Conservation (phyloP, 1,140 invertebrate genomes). For the Aphelenchoides besseyi region DNA sequence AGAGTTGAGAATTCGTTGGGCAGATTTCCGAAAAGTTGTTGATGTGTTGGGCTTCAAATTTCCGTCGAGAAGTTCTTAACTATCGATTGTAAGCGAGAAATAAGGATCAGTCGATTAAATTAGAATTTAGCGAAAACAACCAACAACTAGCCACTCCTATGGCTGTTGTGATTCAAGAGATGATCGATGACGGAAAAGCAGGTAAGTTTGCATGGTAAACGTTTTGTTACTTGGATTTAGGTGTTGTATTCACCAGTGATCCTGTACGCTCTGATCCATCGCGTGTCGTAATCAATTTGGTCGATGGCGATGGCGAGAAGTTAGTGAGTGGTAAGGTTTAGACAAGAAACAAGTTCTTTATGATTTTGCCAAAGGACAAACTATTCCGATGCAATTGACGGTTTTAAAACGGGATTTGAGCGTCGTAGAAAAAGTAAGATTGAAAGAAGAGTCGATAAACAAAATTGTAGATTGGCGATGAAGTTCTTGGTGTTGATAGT, state of each 20-base stretch:
- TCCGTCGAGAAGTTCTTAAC: constrained; percentile 72
- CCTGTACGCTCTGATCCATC: constrained; percentile 72
- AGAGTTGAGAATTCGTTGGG: constrained; percentile 9
- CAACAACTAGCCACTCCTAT: constrained; percentile 70
- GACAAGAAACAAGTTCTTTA: too few species aligned
- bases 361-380: constrained; percentile 14
- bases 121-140: constrained; percentile 68
- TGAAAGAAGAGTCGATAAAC: not conserved
- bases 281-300: constrained; percentile 73
- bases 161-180: constrained; percentile 77
- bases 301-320: constrained; percentile 77
- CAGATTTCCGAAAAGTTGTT: constrained; percentile 69
- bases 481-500: constrained; percentile 37
- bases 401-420: constrained; percentile 4
- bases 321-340: constrained; percentile 54
- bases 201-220: constrained; percentile 33
- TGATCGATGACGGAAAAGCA: constrained; percentile 72
- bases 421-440: constrained; percentile 39
- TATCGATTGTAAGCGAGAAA: constrained; percentile 69
- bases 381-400: constrained; percentile 44
- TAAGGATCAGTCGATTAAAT: constrained; percentile 7
- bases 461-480: constrained; percentile 18
- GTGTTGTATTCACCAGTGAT: constrained; percentile 77
- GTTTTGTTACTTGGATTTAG: constrained; percentile 55
- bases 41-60: constrained; percentile 79